A percentile compares a stretch with the other conserved stretches of the same genome.
These are phyloP conservation scores for Zaprionus africanus DNA, from an alignment of 1,140 invertebrate species.

Conservation along the genomic window DNA sequence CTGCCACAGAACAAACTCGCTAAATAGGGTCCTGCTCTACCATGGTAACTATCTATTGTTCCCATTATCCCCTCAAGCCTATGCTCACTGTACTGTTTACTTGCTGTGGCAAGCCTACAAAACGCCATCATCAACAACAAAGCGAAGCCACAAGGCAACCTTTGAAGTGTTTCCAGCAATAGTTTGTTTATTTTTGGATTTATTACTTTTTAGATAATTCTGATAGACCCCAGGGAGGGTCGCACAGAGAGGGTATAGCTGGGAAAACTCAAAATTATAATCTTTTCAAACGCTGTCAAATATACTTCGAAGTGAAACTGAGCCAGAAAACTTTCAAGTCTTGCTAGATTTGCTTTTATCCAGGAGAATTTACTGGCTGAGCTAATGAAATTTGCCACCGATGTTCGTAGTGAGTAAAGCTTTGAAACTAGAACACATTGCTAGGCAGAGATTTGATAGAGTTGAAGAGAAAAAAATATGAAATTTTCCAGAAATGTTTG, in stretches of 20 bases:
- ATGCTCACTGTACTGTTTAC: not conserved
- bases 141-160: not conserved
- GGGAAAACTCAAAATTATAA: not conserved
- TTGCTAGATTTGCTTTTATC: not conserved
- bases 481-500: not conserved
- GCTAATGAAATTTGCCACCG: not conserved
- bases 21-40: not conserved
- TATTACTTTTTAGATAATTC: slow-evolving; percentile 15
- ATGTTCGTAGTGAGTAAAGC: not conserved
- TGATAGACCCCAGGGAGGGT: not conserved
- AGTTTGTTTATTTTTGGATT: slow-evolving; percentile 22
- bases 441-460: not conserved
- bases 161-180: slow-evolving; percentile 10
- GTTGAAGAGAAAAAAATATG: too few species aligned
- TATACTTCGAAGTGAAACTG: not conserved
- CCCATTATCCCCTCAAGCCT: not conserved
- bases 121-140: not conserved
- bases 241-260: not conserved
- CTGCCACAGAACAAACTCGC: not conserved
- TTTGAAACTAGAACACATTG: not conserved
- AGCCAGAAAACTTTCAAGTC: not conserved
- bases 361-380: not conserved
- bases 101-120: not conserved
- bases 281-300: not conserved
- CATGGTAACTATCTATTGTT: not conserved